Base-by-base conservation (phyloP, 2,797 vertebrate genomes). In the Gallinago nigripennis region DNA sequence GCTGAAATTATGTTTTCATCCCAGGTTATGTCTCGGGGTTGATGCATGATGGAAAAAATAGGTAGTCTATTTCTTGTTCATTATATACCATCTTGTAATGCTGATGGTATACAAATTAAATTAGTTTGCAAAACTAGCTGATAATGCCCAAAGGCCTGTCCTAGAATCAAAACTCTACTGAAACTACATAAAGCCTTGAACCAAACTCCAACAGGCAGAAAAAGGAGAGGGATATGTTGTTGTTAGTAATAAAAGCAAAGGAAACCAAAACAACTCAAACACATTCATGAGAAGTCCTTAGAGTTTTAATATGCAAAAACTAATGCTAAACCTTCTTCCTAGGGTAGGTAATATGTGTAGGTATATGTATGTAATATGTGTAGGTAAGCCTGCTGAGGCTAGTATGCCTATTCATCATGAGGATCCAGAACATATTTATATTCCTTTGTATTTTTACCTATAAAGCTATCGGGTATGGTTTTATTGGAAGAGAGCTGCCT, bases 1-100 rank as follows among this genome's bases (percentile, higher is more conserved):
- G 96, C 95, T 98, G 79, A 96, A 97, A 95, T 95, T 48, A 91
- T 31, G 25, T 78, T 56, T 58, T 95, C 93, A 84, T 95, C 95
- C 96, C 89, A 95, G 95, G 95, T 98, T 98, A 97, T 61, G 37
- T 96, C 91, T 97, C 83, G 84, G 88, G 83, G 64, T 28, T 93
- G 60, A 76, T 72, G 48, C 50, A 82, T 65, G 75, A 80, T 97
- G 82, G 81, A 95, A 97, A 97, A 88, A 78, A 31, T 91, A 86
- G 46, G 31, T 51, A 73, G 18, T 37, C 16, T 87, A 82, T 92
- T 96, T 97, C 64, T 94, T 90, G 79, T 71, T 95, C 23, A 57
- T 60, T 27, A n/a, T 79, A 82, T 78, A 83, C 68, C 43, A 46
- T 76, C 56, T 79, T 82, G 68, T 90, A 94, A 79, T 86, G 90